Evolutionary conservation across 2,888 invertebrate species (phyloP), one percentile per base, ranked within the genome.

Genomic region (Philhelius pedissequus): DNA sequence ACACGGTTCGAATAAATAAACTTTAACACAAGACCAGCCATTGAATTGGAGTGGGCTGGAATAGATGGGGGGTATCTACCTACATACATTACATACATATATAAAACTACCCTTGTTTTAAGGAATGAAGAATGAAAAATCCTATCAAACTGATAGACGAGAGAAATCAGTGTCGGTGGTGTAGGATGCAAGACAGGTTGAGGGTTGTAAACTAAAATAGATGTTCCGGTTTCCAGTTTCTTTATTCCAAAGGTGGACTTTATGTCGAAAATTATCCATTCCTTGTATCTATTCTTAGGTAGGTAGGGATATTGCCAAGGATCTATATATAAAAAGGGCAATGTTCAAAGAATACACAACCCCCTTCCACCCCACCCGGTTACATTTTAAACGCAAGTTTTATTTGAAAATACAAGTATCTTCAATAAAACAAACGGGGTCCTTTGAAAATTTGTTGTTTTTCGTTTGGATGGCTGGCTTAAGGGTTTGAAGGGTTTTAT

Each of bases 141-240:
- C 69, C 73, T 30, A 64, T 64, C 58, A 48, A 48, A 32, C 25
- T 38, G n/a, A n/a, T 27, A 50, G 18, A 35, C 50, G 18, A 18
- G 18, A 18, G n/a, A 62, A 32, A 64, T 64, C 62, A 62, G 48
- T 27, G 35, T 11, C 9, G n/a, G 13, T 5, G 30, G 11, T n/a
- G n/a, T n/a, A n/a, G n/a, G n/a, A n/a, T n/a, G n/a, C n/a, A n/a
- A n/a, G n/a, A n/a, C n/a, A 40, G 64, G 66, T 62, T 58, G 56
- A 83, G 70, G 71, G 71, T 68, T 84, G 75, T 84, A 84, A 84
- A 84, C 84, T 84, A 84, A 84, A 56, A 84, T 75, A 76, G 84
- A 80, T 84, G 84, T 84, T 84, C 80, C 71, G 84, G 84, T 84
- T 80, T 84, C 79, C 84, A 84, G 71, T 84, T 84, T 84, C 80